Evolutionary conservation across 2,888 invertebrate genomes (phyloP), one percentile per base, ranked within the genome.

Genomic region (Lasioglossum pauxillum): DNA sequence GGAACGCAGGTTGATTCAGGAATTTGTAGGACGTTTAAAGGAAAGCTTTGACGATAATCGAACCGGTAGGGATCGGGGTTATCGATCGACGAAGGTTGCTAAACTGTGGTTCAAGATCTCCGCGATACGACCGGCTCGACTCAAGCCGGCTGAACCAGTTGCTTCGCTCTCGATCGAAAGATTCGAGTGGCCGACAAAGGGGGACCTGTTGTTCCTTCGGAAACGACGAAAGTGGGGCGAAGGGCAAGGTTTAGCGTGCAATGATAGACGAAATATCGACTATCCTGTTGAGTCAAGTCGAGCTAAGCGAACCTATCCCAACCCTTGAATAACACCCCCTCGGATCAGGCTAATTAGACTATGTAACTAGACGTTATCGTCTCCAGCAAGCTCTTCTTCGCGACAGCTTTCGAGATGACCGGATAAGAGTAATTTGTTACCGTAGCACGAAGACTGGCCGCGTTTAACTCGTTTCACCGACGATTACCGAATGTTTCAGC

Each of bases 401-500:
- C 78, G 31, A n/a, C 60, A 44, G 41, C 53, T 38, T 49, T n/a
- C 14, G 60, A 72, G n/a, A 72, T 10, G 5, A 44, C 35, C 2
- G 46, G 49, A 49, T 35, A 49, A 49, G 23, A 35, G 10, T 23
- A 73, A n/a, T 31, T 12, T 12, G 12, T 46, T 31, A 73, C 8
- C 73, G 31, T 19, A 16, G 19, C 27, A 31, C 7, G 16, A 73
- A 19, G 46, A 31, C 10, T 5, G 27, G 19, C 23, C 10, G 19
- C 2, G 19, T 19, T 71, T 57, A 2, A 53, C 53, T 23, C 23
- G 0, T 41, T 49, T 23, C 5, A n/a, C 23, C 14, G n/a, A 41
- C 41, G 71, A 41, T 14, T 14, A 5, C 49, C 27, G 53, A 49
- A 44, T 75, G 64, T 95, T 95, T 86, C 95, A 97, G 96, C 96